Percentiles rank a stretch among this genome's conserved stretches.
Evolutionary conservation across 2,797 vertebrate genomes (phyloP).

Genomic region (Oryzias dopingdopingensis): DNA sequence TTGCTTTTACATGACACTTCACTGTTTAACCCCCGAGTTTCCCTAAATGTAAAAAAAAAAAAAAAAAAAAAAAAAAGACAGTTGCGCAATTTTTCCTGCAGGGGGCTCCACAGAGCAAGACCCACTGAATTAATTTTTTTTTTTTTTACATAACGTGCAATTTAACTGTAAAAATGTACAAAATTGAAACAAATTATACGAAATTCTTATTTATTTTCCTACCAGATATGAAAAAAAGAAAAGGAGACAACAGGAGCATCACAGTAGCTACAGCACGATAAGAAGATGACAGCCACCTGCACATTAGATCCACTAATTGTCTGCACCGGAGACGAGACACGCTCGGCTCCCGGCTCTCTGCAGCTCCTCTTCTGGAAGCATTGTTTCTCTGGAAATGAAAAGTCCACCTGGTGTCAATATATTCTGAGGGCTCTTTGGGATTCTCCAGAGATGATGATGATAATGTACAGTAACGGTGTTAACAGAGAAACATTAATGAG

Average conservation of each 20-base stretch:
- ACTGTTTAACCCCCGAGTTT: no score
- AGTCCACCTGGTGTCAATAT: slow-evolving; percentile 41
- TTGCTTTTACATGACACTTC: no score
- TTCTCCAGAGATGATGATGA: slow-evolving; percentile 35
- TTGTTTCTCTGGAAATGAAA: slow-evolving; percentile 42
- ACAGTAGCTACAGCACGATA: slow-evolving; percentile 64
- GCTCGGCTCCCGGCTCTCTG: slow-evolving; percentile 23
- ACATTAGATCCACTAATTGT: slow-evolving; percentile 44
- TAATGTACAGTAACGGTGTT: slow-evolving; percentile 15
- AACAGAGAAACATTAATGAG: slow-evolving; percentile 7
- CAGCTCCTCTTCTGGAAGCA: slow-evolving; percentile 61
- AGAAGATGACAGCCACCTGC: slow-evolving; percentile 53
- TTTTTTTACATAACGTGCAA: neutral
- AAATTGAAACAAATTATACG: slow-evolving; percentile 24
- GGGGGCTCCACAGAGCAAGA: slow-evolving; percentile 32
- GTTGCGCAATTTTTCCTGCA: slow-evolving; percentile 9
- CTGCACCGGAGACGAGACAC: slow-evolving; percentile 30
- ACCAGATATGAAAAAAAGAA: slow-evolving; percentile 65
- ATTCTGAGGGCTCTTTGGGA: slow-evolving; percentile 48
- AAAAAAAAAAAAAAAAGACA: no score
- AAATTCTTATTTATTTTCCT: slow-evolving; percentile 74
- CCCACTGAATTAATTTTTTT: neutral
- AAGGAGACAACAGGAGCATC: slow-evolving; percentile 43
- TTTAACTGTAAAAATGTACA: neutral
- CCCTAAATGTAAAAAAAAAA: no score